phyloP scores from a whole-genome alignment of 2,888 invertebrate genomes.

The Cetonia aurata region DNA sequence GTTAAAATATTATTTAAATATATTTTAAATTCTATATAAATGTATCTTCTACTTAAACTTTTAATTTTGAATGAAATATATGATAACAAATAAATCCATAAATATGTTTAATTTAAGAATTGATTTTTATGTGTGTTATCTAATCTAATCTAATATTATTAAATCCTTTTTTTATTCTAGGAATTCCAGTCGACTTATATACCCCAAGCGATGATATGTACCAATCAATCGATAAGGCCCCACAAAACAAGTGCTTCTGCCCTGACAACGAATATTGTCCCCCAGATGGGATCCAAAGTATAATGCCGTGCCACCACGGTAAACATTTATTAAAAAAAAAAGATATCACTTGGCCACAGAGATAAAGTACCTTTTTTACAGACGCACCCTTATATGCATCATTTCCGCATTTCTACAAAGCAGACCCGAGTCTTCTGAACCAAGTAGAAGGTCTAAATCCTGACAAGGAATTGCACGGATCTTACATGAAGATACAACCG shows the following conservation, averaged over 20 bases:
- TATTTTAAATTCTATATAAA: too few species aligned
- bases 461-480: constrained; percentile 76
- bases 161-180: constrained; percentile 63
- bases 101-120: too few species aligned
- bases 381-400: constrained; percentile 91
- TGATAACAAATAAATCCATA: too few species aligned
- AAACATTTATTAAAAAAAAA: constrained; percentile 59
- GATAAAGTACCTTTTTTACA: constrained; percentile 59
- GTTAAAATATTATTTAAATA: too few species aligned
- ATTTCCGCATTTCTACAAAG: constrained; percentile 90
- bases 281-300: constrained; percentile 83
- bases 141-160: too few species aligned
- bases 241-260: constrained; percentile 83
- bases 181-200: constrained; percentile 80
- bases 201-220: constrained; percentile 79
- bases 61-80: too few species aligned
- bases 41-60: too few species aligned
- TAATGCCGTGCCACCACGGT: constrained; percentile 91
- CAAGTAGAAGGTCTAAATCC: constrained; percentile 82
- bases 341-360: not conserved
- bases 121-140: too few species aligned
- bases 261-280: constrained; percentile 78
- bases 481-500: constrained; percentile 88
- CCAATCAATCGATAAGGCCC: constrained; percentile 75
- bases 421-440: constrained; percentile 76